Conservation (phyloP, 2,797 vertebrate genomes). For the Thamnophis elegans region DNA sequence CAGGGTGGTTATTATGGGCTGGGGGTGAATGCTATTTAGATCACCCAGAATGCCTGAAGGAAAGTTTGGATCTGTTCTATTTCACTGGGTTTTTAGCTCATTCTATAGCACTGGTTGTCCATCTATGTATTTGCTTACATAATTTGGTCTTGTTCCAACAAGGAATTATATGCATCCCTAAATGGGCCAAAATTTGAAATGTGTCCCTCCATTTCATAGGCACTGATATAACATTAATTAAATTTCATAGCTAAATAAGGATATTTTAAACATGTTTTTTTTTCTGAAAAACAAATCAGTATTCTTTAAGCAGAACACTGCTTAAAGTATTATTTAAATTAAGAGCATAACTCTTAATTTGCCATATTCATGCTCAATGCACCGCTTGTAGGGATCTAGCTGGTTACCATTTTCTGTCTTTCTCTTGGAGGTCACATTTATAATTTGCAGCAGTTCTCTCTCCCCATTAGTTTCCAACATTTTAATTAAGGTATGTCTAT, state of each 20-base stretch:
- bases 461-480: conserved; percentile 2
- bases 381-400: not conserved
- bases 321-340: too few relatives aligned
- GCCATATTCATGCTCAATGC: not conserved
- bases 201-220: not conserved
- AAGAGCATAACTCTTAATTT: not conserved
- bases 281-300: not conserved
- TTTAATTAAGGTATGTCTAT: not conserved
- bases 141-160: not conserved
- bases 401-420: conserved; percentile 17
- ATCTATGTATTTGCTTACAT: not conserved
- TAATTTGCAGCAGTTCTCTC: not conserved
- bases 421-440: conserved; percentile 32
- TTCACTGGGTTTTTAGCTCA: not conserved
- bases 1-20: not conserved
- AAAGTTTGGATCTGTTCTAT: not conserved
- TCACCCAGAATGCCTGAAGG: not conserved
- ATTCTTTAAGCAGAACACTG: not conserved
- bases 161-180: not conserved
- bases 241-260: not conserved
- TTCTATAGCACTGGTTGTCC: not conserved
- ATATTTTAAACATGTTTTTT: not conserved
- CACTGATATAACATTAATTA: not conserved
- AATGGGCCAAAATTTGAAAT: not conserved
- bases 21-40: not conserved